phyloP scores from a whole-genome alignment of 2,888 invertebrate species.

The Caenorhabditis sp. region DNA sequence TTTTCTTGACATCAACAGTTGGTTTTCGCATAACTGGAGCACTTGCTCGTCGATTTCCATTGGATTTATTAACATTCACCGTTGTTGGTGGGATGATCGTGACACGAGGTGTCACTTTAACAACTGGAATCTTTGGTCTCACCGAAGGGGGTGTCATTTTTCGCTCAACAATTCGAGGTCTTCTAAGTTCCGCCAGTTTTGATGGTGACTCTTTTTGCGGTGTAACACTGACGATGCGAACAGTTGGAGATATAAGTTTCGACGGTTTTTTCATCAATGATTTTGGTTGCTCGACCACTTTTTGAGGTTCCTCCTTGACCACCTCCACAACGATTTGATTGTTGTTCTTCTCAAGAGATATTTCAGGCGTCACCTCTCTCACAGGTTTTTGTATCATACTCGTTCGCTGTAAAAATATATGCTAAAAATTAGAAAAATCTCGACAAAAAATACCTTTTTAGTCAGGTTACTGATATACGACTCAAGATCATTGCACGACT shows the following conservation, averaged over 20 bases:
- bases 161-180: conserved; percentile 7
- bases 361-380: neutral
- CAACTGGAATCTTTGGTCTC: neutral
- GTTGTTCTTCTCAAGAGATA: neutral
- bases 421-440: neutral
- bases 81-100: neutral
- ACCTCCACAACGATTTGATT: neutral
- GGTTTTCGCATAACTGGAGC: conserved; percentile 31
- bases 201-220: neutral
- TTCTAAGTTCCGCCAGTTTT: conserved; percentile 24
- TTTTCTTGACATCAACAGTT: conserved; percentile 16
- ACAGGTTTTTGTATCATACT: neutral
- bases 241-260: conserved; percentile 1
- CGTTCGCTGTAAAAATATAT: neutral
- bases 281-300: too few species aligned
- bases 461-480: conserved; percentile 39
- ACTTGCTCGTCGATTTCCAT: conserved; percentile 18
- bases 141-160: conserved; percentile 5
- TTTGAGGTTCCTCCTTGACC: too few species aligned
- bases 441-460: conserved; percentile 18
- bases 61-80: neutral
- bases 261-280: neutral
- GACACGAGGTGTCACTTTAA: neutral
- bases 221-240: conserved; percentile 26
- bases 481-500: conserved; percentile 34